Conservation (phyloP, 2,888 invertebrate genomes). For the Rhynchonema sp. region DNA sequence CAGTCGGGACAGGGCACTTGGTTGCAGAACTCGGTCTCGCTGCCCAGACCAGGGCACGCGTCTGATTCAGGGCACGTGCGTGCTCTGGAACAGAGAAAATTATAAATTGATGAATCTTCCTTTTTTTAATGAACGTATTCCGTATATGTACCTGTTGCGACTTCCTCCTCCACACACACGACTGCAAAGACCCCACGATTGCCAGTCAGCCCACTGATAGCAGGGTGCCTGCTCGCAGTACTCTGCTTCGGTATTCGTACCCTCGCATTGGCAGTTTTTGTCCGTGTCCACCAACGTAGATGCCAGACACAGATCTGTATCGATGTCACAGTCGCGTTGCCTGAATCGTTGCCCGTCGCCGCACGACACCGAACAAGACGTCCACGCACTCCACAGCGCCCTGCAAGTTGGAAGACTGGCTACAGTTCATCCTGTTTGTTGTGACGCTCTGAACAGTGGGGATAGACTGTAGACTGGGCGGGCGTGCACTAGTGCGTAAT, state of each 20-base stretch:
- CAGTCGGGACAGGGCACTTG: conserved; percentile 10
- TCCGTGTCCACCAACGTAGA: not conserved
- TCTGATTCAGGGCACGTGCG: not conserved
- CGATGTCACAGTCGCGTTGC: conserved; percentile 1
- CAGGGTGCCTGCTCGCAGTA: conserved; percentile 6
- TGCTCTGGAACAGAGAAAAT: too few relatives aligned
- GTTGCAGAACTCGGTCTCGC: conserved; percentile 7
- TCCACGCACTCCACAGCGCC: too few relatives aligned
- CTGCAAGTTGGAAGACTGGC: too few relatives aligned
- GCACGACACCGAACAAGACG: not conserved
- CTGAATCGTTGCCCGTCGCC: not conserved
- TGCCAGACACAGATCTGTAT: not conserved
- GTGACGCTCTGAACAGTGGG: too few relatives aligned
- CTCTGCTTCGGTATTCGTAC: not conserved
- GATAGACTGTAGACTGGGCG: too few relatives aligned
- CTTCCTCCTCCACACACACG: not conserved
- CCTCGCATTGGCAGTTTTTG: too few relatives aligned
- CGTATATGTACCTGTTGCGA: not conserved
- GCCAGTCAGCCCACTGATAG: conserved; percentile 6
- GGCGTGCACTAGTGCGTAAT: too few relatives aligned
- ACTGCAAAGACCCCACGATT: conserved; percentile 5
- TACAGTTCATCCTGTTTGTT: too few relatives aligned
- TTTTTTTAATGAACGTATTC: not conserved
- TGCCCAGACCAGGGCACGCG: conserved; percentile 7
- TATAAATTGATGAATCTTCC: too few relatives aligned